Conservation (phyloP, 2,888 invertebrate species). For the Stenichneumon culpator region DNA sequence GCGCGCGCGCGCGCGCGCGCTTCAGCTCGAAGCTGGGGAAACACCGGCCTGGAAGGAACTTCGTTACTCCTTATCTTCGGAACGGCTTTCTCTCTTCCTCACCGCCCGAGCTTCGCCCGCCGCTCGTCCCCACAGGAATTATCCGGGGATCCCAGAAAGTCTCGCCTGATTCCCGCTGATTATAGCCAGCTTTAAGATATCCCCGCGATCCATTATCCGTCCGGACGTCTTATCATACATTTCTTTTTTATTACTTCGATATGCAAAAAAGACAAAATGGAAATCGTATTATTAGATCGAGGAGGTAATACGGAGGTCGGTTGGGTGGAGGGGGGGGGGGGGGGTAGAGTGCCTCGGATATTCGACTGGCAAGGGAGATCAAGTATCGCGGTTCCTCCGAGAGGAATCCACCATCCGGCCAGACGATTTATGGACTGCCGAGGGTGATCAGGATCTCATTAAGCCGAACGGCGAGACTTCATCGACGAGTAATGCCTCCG, state of each 20-base stretch:
- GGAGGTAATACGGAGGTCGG: not conserved
- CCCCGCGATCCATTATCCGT: slow-evolving; percentile 17
- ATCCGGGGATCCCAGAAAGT: slow-evolving; percentile 18
- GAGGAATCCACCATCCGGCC: slow-evolving; percentile 51
- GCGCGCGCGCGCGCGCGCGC: slow-evolving; percentile 32
- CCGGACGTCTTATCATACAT: not conserved
- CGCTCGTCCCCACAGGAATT: slow-evolving; percentile 13
- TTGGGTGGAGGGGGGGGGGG: too few relatives aligned
- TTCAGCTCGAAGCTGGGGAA: too few relatives aligned
- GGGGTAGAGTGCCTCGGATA: slow-evolving; percentile 44
- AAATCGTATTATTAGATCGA: not conserved
- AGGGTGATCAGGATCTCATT: slow-evolving; percentile 69
- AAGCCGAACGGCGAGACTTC: slow-evolving; percentile 62
- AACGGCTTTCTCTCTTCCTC: slow-evolving; percentile 59
- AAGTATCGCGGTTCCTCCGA: slow-evolving; percentile 56
- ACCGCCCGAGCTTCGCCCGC: slow-evolving; percentile 14
- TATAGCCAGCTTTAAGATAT: slow-evolving; percentile 25
- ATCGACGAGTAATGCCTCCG: slow-evolving; percentile 54
- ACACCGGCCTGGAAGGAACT: slow-evolving; percentile 51
- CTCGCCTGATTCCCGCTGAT: slow-evolving; percentile 48
- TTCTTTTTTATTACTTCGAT: slow-evolving; percentile 24
- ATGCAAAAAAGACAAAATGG: not conserved
- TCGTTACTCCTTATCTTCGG: slow-evolving; percentile 68
- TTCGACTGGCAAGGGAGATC: slow-evolving; percentile 65
- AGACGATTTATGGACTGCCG: slow-evolving; percentile 66